Base-by-base conservation (phyloP, 2,888 invertebrate species). In the Metallyticus violacea region DNA sequence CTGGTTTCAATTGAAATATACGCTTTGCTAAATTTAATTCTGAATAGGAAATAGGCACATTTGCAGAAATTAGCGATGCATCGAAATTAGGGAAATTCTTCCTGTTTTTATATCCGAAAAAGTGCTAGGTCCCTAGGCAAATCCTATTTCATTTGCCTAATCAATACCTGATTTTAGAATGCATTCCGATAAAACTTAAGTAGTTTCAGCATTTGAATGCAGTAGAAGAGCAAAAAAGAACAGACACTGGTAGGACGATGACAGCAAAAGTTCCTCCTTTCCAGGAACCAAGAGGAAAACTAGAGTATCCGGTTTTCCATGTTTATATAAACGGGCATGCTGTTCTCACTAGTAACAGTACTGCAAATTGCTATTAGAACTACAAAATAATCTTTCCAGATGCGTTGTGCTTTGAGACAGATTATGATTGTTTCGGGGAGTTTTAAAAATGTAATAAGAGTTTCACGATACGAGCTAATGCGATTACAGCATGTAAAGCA, bases 251-350 rank as follows among this genome's bases (percentile, higher is more conserved):
- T 85, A 84, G 86, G 86, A 81, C 86, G 86, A 86, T 86, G 86
- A 86, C 86, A 86, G 86, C 81, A 86, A 79, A 86, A 84, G 85
- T 85, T 84, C 86, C 82, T 85, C 80, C 80, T 86, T 86, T 86
- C 86, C 81, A 77, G 79, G 86, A 86, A 86, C 79, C 79, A 30
- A 27, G 84, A 86, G 83, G 85, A 85, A 85, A 86, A 86, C 86
- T 79, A 85, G 86, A 86, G 85, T 86, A 85, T 86, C 86, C 86
- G 86, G 86, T 86, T 86, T 28, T 84, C 26, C 29, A 30, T 84
- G 79, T 80, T 78, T 28, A 62, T 86, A 79, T 78, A 78, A 86
- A 85, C 80, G 80, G 85, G 29, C 83, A 29, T 62, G 40, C 40
- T 62, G 40, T 62, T 62, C 40, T 62, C 40, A 62, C 9, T 22